Conservation (phyloP, 2,888 invertebrate genomes). For the Cantharis rufa region DNA sequence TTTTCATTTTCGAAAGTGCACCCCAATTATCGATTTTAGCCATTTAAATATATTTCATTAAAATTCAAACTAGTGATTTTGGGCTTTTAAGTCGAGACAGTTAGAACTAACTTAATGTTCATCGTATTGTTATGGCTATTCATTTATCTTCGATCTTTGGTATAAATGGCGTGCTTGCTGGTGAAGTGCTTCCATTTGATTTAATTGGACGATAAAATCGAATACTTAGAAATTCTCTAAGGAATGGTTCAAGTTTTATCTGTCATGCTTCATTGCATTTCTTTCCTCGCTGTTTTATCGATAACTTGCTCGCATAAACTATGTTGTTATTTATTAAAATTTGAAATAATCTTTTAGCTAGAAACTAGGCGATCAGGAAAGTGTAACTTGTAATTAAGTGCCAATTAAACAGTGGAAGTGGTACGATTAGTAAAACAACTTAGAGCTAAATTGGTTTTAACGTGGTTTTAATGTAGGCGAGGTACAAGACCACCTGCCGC, state of each 20-base stretch:
- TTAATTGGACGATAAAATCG: conserved; percentile 51
- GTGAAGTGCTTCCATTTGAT: conserved; percentile 50
- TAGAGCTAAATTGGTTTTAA: conserved; percentile 17
- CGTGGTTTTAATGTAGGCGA: conserved; percentile 25
- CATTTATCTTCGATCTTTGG: conserved; percentile 44
- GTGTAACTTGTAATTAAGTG: conserved; percentile 29
- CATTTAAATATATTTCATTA: neutral
- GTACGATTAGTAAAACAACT: conserved; percentile 31
- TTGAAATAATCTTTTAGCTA: conserved; percentile 14
- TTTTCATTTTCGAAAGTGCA: neutral
- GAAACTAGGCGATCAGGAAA: conserved; percentile 14
- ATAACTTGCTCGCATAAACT: conserved; percentile 24
- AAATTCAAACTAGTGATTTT: neutral
- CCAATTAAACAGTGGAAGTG: conserved; percentile 30
- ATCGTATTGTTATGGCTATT: conserved; percentile 29
- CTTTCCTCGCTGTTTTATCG: conserved; percentile 22
- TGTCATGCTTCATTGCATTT: conserved; percentile 27
- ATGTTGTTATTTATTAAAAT: conserved; percentile 18
- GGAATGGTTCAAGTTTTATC: conserved; percentile 33
- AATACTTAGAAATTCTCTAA: conserved; percentile 35
- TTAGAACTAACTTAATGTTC: conserved; percentile 23
- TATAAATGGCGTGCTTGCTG: conserved; percentile 44
- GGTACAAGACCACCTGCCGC: conserved; percentile 27
- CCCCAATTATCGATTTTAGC: neutral
- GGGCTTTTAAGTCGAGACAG: conserved; percentile 17